Evolutionary conservation across 2,797 vertebrate species (phyloP).

Genomic region (Martes flavigula): DNA sequence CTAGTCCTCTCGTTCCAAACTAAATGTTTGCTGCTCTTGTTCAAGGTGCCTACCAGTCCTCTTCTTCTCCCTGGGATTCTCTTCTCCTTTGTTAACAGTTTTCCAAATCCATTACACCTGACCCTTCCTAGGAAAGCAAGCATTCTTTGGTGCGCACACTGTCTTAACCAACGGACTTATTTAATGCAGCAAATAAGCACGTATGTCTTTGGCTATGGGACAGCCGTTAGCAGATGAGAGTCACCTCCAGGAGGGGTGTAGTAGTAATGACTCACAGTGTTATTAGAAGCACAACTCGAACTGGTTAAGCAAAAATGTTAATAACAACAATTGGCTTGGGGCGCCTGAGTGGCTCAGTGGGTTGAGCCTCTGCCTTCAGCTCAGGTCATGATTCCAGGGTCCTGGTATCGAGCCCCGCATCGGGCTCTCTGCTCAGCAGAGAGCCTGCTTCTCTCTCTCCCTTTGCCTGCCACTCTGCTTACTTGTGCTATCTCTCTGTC

Average conservation of each 20-base stretch:
- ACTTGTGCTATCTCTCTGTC: no score
- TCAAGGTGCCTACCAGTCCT: background rate
- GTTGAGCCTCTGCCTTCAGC: no score
- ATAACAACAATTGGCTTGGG: background rate
- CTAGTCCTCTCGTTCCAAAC: background rate
- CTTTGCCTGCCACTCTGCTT: no score
- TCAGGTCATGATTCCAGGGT: no score
- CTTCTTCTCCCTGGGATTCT: background rate
- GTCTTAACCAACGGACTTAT: background rate
- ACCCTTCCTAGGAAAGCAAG: background rate
- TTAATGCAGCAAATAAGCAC: background rate
- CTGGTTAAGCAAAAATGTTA: background rate
- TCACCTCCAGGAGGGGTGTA: background rate
- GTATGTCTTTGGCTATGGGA: background rate
- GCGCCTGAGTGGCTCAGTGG: no score
- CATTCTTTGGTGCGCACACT: background rate
- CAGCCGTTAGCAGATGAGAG: background rate
- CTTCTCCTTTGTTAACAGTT: background rate
- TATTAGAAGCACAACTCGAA: background rate
- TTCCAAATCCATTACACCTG: background rate
- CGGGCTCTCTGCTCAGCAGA: no score
- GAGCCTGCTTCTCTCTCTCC: no score
- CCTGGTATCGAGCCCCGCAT: no score
- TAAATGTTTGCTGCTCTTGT: background rate
- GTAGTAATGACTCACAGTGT: background rate